Evolutionary conservation across 2,797 vertebrate species (phyloP), one percentile per base, ranked within the genome.

Genomic region (Sebastes itinus): DNA sequence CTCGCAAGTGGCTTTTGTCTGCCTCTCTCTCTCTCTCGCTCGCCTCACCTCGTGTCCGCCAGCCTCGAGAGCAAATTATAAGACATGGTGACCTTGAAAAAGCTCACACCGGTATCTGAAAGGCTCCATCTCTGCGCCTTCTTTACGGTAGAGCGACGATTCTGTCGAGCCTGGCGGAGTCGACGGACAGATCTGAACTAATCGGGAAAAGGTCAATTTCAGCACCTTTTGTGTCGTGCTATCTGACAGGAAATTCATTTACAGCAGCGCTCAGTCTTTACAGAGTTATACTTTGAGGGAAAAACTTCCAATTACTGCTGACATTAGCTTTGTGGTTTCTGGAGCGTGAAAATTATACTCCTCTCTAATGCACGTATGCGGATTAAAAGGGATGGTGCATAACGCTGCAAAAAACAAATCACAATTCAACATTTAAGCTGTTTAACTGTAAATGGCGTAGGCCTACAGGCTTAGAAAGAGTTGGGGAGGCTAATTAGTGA

Each of bases 231-330:
- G 69, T 79, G 28, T 27, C 2, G 7, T 7, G 7, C 60, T 52
- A 2, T 67, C 78, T 68, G 69, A 81, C 70, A 27, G 22, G 7
- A 54, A 62, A 76, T 59, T 78, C 33, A 77, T 83, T 33, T 33
- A 61, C 62, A 3, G 69, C 62, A 3, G 18, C 1, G 6, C 62
- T 80, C 60, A 16, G 35, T 38, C 30, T 78, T 56, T 6, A 13
- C 49, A 10, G 22, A 85, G 77, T 86, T 78, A 35, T 2, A 72
- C 61, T 86, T 68, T 75, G 80, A 82, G 49, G 28, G 27, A 58
- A 78, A 83, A 78, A 60, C 49, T 54, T 82, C 62, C 61, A 76
- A 60, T 75, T 88, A 85, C 35, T 77, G 87, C 87, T 87, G 84
- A 85, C 82, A 82, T 79, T 74, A 69, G 80, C 75, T 58, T 30